Base-by-base conservation (phyloP, 2,797 vertebrate genomes). In the Falco novaeseelandiae region DNA sequence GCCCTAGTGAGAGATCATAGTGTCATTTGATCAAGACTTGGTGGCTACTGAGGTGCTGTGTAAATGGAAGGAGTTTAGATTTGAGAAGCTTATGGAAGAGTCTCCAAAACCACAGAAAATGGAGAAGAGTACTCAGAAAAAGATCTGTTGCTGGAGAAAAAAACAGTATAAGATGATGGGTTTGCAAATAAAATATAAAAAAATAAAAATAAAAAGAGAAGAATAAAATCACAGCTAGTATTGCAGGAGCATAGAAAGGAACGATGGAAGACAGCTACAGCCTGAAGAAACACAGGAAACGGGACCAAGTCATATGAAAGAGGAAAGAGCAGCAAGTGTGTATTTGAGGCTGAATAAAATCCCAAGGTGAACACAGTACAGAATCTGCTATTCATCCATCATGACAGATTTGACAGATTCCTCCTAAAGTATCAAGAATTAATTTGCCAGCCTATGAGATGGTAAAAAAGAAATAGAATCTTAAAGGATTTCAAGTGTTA, bases 221-320 rank as follows among this genome's bases (percentile, higher is more conserved):
- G 9, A 61, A 66, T 12, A 71, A 74, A 58, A 55, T 30, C 69
- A 7, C 14, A 76, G 4, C 29, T 63, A 42, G 12, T 58, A 18
- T 13, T 4, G 2, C 38, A 55, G 73, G 11, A 27, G 4, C n/a
- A 40, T 51, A 71, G 29, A 69, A 81, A 36, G 14, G 9, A 8
- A 30, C 79, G 27, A 22, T 34, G 15, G 19, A 32, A 58, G 38
- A 69, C n/a, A 67, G 30, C 51, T 73, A 44, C 15, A 93, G 29
- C 13, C 42, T 91, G 38, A 15, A 89, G 61, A 94, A 90, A 69
- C 9, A 52, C 27, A 30, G 72, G 72, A 92, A 93, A 83, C 48
- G 32, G 70, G 55, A 87, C 27, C 38, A 81, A 71, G 27, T 40
- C 49, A 25, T 27, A 77, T 58, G 59, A 83, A 81, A 91, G 40